A percentile compares a stretch with the other conserved stretches of the same genome.
Conservation (phyloP, 2,113 vertebrate genomes). For the Toxostoma redivivum region DNA sequence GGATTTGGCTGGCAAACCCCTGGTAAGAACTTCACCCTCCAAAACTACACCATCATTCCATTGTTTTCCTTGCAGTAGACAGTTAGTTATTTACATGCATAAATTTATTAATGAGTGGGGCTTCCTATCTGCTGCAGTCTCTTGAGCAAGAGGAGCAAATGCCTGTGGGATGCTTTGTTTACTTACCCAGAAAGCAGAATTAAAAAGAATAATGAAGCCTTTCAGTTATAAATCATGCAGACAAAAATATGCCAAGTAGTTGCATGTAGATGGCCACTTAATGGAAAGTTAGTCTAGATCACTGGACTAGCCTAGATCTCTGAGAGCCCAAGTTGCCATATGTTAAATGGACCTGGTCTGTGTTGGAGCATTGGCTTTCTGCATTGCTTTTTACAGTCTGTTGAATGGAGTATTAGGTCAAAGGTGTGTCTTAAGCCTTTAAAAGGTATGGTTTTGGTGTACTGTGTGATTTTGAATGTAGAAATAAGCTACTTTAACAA, state of each 20-base stretch:
- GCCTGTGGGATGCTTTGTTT: neutral
- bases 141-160: neutral
- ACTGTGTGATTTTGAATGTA: neutral
- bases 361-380: neutral
- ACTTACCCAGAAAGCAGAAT: neutral
- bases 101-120: neutral
- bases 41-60: neutral
- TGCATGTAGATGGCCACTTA: neutral
- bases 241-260: neutral
- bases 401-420: neutral
- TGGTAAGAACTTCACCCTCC: conserved; percentile 72
- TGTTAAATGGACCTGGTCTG: neutral
- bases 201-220: neutral
- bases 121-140: neutral
- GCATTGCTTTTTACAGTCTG: neutral
- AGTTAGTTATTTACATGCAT: neutral
- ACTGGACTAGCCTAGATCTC: neutral
- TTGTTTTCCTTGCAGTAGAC: neutral
- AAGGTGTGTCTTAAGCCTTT: neutral
- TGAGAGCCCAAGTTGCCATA: neutral
- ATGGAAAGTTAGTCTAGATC: neutral
- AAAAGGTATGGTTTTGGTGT: neutral
- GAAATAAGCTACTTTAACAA: neutral
- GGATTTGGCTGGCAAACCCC: conserved; percentile 84
- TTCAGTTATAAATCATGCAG: neutral